Conservation (phyloP, 2,888 invertebrate species). For the Homarus gammarus region DNA sequence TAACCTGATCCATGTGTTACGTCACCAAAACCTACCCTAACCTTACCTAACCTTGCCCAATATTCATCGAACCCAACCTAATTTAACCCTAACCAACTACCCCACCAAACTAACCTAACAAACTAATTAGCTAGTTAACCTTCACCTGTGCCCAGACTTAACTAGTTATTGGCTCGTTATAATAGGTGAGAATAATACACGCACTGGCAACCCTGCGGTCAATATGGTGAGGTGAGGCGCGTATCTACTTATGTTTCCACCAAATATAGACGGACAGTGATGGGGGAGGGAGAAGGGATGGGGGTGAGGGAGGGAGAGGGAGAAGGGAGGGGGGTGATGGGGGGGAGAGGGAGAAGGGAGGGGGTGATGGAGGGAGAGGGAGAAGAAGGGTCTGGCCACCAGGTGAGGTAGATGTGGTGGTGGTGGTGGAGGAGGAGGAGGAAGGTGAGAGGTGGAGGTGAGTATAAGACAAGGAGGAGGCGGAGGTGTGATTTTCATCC, state of each 20-base stretch:
- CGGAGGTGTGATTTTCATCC: too few relatives aligned
- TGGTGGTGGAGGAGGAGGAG: not conserved
- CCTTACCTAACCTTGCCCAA: too few relatives aligned
- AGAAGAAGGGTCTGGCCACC: not conserved
- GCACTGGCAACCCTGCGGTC: slow-evolving; percentile 6
- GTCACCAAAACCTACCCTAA: too few relatives aligned
- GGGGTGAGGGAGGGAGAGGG: slow-evolving; percentile 13
- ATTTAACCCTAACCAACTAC: too few relatives aligned
- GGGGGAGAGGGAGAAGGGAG: not conserved
- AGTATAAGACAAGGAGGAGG: too few relatives aligned
- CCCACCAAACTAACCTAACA: too few relatives aligned
- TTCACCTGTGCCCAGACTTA: too few relatives aligned
- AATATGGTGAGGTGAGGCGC: not conserved
- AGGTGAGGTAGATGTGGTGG: not conserved
- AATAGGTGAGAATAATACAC: too few relatives aligned
- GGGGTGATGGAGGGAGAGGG: not conserved
- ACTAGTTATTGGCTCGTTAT: too few relatives aligned
- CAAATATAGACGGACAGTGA: slow-evolving; percentile 46
- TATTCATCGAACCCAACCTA: too few relatives aligned
- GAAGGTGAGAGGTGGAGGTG: not conserved
- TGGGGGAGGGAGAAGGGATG: not conserved
- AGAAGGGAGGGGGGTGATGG: slow-evolving; percentile 9
- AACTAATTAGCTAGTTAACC: too few relatives aligned
- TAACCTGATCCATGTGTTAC: too few relatives aligned
- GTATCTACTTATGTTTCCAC: slow-evolving; percentile 5